phyloP scores from a whole-genome alignment of 2,888 invertebrate genomes.

The Ennomos fuscantarius region DNA sequence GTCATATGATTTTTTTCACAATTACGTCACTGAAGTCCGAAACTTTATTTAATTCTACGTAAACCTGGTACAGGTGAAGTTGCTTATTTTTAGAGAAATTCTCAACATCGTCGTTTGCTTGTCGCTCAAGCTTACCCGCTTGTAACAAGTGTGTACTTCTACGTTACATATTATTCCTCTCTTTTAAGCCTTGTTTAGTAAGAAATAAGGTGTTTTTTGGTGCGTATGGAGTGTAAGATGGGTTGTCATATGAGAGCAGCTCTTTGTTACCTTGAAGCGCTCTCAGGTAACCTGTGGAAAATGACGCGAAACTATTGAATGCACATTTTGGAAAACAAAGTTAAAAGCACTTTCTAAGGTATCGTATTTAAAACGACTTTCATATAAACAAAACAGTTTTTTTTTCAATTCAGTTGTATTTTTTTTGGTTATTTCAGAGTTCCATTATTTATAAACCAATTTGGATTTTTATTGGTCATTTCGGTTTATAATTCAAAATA shows the following conservation, averaged over 20 bases:
- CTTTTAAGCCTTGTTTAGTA: background rate
- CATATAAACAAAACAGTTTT: too few species aligned
- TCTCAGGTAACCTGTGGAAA: conserved; percentile 44
- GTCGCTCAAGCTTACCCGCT: conserved; percentile 43
- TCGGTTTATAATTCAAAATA: too few species aligned
- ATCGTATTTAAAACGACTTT: too few species aligned
- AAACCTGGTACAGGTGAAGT: conserved; percentile 25
- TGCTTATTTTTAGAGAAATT: conserved; percentile 41
- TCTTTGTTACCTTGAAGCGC: conserved; percentile 54
- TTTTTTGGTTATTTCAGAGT: too few species aligned
- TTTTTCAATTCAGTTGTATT: too few species aligned
- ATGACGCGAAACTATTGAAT: conserved; percentile 58
- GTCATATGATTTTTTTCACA: too few species aligned
- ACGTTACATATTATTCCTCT: conserved; percentile 8
- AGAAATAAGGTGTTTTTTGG: conserved; percentile 18
- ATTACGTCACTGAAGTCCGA: too few species aligned
- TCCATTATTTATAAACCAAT: too few species aligned
- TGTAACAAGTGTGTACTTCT: conserved; percentile 46
- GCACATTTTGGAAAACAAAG: conserved; percentile 47
- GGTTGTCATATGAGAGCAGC: conserved; percentile 45
- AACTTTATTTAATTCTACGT: conserved; percentile 13
- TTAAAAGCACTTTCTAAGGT: too few species aligned
- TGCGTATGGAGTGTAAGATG: background rate
- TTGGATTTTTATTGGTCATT: too few species aligned
- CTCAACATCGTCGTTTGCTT: conserved; percentile 49